Base-by-base conservation (phyloP, 2,888 invertebrate genomes). In the Biston stratarius region DNA sequence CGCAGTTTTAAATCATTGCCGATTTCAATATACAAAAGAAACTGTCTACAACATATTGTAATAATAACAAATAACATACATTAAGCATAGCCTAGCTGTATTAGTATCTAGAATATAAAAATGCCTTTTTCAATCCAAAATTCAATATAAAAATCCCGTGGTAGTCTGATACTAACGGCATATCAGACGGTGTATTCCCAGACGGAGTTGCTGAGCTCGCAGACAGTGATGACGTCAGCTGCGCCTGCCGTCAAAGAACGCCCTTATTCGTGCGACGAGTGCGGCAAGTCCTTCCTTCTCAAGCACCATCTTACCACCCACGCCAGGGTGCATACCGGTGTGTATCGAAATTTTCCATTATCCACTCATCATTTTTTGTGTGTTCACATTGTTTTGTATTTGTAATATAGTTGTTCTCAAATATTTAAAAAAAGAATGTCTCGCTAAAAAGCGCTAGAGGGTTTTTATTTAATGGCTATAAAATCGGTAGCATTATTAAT, bases 281-380 rank as follows among this genome's bases (percentile, higher is more conserved):
- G 97, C 82, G 97, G 97, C 61, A 97, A 97, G 87, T 96, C 97
- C 12, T 97, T 97, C 89, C 95, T 97, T 53, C 89, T 97, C 64
- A 97, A 97, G 86, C 97, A 97, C 85, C 97, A 97, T 88, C 94
- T 97, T 68, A 97, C 97, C 5, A 97, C 97, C 42, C 97, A 97
- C 81, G 96, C 96, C 66, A 95, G 97, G 80, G 97, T 97, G 5
- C 97, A 97, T 83, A 97, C 97, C 64, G 97, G 95, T 95, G 82
- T 64, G 84, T 40, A 24, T n/a, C 6, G 10, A 8, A 52, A 36
- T n/a, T 5, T n/a, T n/a, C n/a, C n/a, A n/a, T 14, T 14, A 14
- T n/a, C n/a, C 38, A 38, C 38, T 5, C 9, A 38, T 38, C n/a
- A n/a, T 8, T 38, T 38, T 6, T 38, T 38, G 1, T 38, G 6